Conservation (phyloP, 2,797 vertebrate species). For the Xenopus petersii region DNA sequence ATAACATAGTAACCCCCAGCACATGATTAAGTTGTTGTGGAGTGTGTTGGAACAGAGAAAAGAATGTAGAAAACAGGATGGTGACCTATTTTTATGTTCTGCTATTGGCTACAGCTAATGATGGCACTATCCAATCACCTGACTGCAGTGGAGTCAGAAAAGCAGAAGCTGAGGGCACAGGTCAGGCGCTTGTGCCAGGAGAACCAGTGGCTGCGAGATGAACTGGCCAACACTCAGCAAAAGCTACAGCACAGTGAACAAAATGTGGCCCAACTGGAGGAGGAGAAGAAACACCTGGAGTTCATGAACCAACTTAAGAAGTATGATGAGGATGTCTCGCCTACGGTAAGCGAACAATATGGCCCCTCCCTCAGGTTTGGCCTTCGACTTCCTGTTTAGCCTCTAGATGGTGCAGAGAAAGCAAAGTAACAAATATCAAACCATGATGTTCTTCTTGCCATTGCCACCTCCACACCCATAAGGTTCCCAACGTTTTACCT, state of each 20-base stretch:
- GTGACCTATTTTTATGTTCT: too few relatives aligned
- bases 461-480: too few relatives aligned
- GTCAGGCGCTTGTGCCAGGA: slow-evolving; percentile 94
- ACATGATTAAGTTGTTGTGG: too few relatives aligned
- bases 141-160: slow-evolving; percentile 95
- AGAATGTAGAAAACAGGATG: too few relatives aligned
- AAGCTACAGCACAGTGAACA: slow-evolving; percentile 96
- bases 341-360: slow-evolving; percentile 70
- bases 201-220: slow-evolving; percentile 96
- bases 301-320: slow-evolving; percentile 98
- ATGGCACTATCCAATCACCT: slow-evolving; percentile 95
- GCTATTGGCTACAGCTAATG: slow-evolving; percentile 80
- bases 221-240: slow-evolving; percentile 96
- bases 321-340: slow-evolving; percentile 89
- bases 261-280: slow-evolving; percentile 94
- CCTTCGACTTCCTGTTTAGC: too few relatives aligned
- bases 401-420: too few relatives aligned
- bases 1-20: too few relatives aligned
- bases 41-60: too few relatives aligned
- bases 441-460: too few relatives aligned
- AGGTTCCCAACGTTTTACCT: too few relatives aligned
- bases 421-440: too few relatives aligned
- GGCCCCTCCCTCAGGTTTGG: not conserved
- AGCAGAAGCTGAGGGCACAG: slow-evolving; percentile 96
- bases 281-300: slow-evolving; percentile 97